A percentile compares a stretch with the other conserved stretches of the same genome.
Evolutionary conservation across 2,797 vertebrate genomes (phyloP).

Genomic region (Acanthurus tractus): DNA sequence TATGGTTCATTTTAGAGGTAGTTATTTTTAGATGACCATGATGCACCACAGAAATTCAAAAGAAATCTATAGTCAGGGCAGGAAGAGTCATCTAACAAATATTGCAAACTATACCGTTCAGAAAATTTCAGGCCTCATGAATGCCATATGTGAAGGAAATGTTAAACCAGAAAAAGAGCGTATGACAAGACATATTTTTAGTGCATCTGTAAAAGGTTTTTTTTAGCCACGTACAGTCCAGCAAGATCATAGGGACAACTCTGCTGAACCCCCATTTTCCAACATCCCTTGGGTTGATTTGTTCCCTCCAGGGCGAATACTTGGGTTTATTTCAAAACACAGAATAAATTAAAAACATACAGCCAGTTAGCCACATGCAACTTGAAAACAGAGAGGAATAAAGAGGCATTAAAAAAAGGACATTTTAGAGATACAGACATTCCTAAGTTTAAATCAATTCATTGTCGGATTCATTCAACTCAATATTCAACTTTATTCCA

Average conservation of each 20-base stretch:
- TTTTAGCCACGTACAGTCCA: conserved; percentile 33
- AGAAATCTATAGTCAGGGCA: conserved; percentile 54
- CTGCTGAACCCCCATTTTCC: conserved; percentile 21
- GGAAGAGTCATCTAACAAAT: conserved; percentile 58
- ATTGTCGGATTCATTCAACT: conserved; percentile 51
- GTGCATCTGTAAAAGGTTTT: conserved; percentile 26
- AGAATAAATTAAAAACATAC: conserved; percentile 77
- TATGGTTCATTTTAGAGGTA: conserved; percentile 80
- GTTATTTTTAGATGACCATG: conserved; percentile 83
- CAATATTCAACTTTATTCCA: conserved; percentile 7
- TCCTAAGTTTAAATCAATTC: conserved; percentile 62
- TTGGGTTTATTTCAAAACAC: conserved; percentile 71
- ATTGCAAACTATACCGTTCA: conserved; percentile 45
- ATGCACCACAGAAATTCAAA: conserved; percentile 62
- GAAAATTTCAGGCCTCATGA: conserved; percentile 56
- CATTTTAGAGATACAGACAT: conserved; percentile 53
- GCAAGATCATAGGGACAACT: conserved; percentile 59
- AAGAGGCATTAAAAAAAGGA: conserved; percentile 55
- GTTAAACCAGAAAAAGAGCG: conserved; percentile 47
- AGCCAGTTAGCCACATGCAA: conserved; percentile 59
- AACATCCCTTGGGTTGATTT: conserved; percentile 55
- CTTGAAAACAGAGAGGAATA: conserved; percentile 63
- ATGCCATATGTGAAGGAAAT: conserved; percentile 70
- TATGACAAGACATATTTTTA: conserved; percentile 57
- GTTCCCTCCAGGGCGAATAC: conserved; percentile 70